Conservation (phyloP, 2,113 vertebrate genomes). For the Phrynocephalus versicolor region DNA sequence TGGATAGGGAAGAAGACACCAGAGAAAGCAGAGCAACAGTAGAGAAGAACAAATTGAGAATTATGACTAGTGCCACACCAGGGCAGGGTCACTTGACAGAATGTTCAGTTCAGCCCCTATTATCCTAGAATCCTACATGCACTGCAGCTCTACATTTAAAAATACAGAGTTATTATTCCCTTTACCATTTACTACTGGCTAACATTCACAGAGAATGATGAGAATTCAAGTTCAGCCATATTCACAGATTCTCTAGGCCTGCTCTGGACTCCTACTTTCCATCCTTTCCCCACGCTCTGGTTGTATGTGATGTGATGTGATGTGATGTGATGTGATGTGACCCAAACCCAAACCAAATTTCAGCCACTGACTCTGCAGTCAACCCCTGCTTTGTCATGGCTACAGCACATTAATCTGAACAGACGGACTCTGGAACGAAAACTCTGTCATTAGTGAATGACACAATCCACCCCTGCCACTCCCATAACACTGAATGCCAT, state of each 20-base stretch:
- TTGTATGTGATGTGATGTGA: neutral
- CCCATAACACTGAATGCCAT: neutral
- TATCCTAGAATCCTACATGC: neutral
- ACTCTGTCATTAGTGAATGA: neutral
- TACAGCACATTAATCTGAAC: neutral
- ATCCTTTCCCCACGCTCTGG: neutral
- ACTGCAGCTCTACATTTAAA: neutral
- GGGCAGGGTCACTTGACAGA: neutral
- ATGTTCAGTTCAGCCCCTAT: neutral
- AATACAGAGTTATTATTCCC: neutral
- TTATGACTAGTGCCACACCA: neutral
- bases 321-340: too few species aligned
- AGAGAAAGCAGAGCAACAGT: neutral
- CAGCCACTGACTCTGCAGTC: neutral
- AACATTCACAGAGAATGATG: neutral
- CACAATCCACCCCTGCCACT: neutral
- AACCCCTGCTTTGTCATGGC: neutral
- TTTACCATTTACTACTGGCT: neutral
- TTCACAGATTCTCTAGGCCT: neutral
- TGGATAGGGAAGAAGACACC: neutral
- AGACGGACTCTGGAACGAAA: neutral
- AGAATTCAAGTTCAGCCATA: neutral
- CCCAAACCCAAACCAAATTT: neutral
- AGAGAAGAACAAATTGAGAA: fast-evolving
- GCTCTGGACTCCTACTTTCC: neutral